Conservation (phyloP, 2,113 vertebrate genomes). For the Tretioscincus oriximinensis region DNA sequence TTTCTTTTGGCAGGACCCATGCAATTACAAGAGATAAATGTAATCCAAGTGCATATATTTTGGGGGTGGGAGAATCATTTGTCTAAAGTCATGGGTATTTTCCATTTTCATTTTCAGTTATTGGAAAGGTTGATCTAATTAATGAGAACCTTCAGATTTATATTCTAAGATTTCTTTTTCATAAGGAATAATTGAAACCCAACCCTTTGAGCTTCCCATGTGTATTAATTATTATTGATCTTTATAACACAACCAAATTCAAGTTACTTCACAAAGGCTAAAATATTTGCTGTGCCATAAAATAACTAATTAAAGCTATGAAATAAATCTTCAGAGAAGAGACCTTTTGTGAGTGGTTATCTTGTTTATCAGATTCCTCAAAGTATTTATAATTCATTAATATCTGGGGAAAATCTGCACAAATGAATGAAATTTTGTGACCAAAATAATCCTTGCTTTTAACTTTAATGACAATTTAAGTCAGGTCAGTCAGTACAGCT, state of each 20-base stretch:
- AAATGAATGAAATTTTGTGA: constrained; percentile 32
- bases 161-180: constrained; percentile 40
- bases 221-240: constrained; percentile 56
- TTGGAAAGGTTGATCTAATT: constrained; percentile 39
- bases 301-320: constrained; percentile 60
- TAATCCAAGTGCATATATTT: neutral
- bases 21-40: neutral
- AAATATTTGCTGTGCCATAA: constrained; percentile 44
- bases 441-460: neutral
- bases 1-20: neutral
- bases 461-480: constrained; percentile 3
- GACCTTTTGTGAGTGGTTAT: constrained; percentile 32
- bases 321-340: constrained; percentile 47
- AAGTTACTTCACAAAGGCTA: constrained; percentile 35
- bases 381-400: constrained; percentile 27
- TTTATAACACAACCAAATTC: constrained; percentile 48
- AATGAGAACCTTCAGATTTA: constrained; percentile 34
- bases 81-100: constrained; percentile 1
- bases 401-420: constrained; percentile 14
- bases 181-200: constrained; percentile 41
- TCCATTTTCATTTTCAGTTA: neutral
- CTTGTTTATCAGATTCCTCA: constrained; percentile 25
- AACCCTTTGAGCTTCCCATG: constrained; percentile 38
- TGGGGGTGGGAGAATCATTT: neutral
- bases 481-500: neutral